phyloP scores from a whole-genome alignment of 2,797 vertebrate species.

The Acomys russatus region DNA sequence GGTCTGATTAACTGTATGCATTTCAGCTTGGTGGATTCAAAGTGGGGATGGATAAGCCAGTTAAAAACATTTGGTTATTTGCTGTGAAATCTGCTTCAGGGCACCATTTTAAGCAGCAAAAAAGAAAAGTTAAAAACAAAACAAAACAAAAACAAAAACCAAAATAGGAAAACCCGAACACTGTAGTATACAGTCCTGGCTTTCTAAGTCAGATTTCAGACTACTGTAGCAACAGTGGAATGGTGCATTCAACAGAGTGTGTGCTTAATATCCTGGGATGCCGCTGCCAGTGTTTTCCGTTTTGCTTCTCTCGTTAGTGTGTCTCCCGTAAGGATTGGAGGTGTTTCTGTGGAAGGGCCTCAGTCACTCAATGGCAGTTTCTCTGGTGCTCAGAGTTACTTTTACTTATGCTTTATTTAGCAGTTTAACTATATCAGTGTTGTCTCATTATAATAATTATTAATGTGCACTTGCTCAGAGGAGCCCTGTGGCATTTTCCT shows the following conservation, averaged over 20 bases:
- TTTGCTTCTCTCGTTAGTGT: not conserved
- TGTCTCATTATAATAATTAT: not conserved
- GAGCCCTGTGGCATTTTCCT: not conserved
- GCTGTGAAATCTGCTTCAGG: conserved; percentile 25
- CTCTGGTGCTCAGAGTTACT: not conserved
- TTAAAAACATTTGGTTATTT: not conserved
- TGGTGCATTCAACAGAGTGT: not conserved
- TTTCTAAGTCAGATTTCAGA: conserved; percentile 17
- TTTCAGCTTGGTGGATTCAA: not conserved
- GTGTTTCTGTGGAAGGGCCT: not conserved
- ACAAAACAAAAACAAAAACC: not conserved
- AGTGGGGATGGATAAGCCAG: not conserved
- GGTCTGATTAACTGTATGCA: not conserved
- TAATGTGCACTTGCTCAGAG: not conserved
- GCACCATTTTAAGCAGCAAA: not conserved
- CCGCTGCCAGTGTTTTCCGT: not conserved
- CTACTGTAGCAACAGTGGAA: not conserved
- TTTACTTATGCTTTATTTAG: not conserved
- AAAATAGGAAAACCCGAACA: not conserved
- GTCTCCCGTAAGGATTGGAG: not conserved
- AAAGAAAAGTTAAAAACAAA: conserved; percentile 10
- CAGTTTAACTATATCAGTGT: not conserved
- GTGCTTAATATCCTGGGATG: not conserved
- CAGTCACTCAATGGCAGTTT: not conserved
- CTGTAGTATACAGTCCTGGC: not conserved